Evolutionary conservation across 2,888 invertebrate species (phyloP).

Genomic region (Cheilosia grossa): DNA sequence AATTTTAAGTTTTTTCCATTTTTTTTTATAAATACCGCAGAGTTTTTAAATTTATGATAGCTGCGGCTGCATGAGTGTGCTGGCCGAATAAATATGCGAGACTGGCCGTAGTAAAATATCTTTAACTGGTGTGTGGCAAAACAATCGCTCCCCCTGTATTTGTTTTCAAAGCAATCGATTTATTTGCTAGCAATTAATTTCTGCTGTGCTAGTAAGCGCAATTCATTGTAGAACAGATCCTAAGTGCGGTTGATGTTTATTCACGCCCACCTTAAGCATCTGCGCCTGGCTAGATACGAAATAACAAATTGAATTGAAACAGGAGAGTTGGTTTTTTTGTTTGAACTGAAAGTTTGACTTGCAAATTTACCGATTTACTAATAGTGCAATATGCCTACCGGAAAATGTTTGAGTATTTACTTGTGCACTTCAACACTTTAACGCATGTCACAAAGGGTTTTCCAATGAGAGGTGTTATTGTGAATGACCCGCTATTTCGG

Average conservation of each 20-base stretch:
- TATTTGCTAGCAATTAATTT: conserved; percentile 62
- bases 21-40: conserved; percentile 37
- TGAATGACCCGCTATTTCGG: no score
- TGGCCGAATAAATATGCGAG: conserved; percentile 17
- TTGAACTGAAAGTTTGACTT: no score
- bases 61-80: conserved; percentile 21
- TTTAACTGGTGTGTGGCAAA: conserved; percentile 48
- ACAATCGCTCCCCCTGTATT: conserved; percentile 50
- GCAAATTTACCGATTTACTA: no score
- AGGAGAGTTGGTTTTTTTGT: background rate
- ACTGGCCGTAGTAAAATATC: conserved; percentile 39
- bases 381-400: no score
- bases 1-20: conserved; percentile 19
- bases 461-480: no score
- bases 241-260: conserved; percentile 23
- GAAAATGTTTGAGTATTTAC: no score
- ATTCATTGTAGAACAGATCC: conserved; percentile 42
- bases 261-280: conserved; percentile 9
- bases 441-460: no score
- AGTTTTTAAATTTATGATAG: conserved; percentile 62
- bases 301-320: background rate
- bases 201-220: conserved; percentile 35
- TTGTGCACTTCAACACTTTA: no score
- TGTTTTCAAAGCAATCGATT: conserved; percentile 69
- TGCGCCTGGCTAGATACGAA: conserved; percentile 14